Evolutionary conservation across 2,797 vertebrate genomes (phyloP).

Genomic region (Pelochelys cantorii): DNA sequence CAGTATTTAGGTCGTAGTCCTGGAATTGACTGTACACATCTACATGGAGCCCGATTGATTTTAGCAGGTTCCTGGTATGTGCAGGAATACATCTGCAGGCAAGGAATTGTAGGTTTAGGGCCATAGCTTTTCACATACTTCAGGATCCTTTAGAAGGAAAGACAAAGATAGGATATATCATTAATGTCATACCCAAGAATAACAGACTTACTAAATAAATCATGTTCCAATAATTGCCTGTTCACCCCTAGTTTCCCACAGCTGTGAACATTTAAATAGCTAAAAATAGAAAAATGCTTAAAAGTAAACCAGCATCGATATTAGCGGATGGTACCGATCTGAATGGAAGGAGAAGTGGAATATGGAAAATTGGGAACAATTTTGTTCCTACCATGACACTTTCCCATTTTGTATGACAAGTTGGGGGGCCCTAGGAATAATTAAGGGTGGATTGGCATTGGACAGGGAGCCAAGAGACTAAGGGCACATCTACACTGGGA

Average conservation of each 20-base stretch:
- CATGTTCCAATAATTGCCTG: background rate
- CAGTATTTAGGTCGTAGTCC: background rate
- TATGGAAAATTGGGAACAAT: background rate
- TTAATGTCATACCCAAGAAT: background rate
- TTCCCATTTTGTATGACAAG: background rate
- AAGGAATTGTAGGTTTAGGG: background rate
- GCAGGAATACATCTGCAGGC: accelerated
- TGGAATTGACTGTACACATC: background rate
- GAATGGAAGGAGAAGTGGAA: background rate
- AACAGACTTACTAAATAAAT: background rate
- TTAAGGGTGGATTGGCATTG: background rate
- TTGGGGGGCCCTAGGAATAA: background rate
- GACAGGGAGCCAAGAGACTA: background rate
- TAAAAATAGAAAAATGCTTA: background rate
- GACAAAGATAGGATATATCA: background rate
- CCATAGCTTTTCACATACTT: background rate
- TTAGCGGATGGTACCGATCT: background rate
- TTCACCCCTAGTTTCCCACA: background rate
- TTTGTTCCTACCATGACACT: background rate
- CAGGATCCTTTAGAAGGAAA: background rate
- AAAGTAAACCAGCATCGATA: background rate
- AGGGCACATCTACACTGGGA: background rate
- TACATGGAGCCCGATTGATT: background rate
- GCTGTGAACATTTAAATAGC: background rate
- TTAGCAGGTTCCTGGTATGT: background rate